Evolutionary conservation across 1,140 invertebrate genomes (phyloP).

Genomic region (honey bee (Apis mellifera)): DNA sequence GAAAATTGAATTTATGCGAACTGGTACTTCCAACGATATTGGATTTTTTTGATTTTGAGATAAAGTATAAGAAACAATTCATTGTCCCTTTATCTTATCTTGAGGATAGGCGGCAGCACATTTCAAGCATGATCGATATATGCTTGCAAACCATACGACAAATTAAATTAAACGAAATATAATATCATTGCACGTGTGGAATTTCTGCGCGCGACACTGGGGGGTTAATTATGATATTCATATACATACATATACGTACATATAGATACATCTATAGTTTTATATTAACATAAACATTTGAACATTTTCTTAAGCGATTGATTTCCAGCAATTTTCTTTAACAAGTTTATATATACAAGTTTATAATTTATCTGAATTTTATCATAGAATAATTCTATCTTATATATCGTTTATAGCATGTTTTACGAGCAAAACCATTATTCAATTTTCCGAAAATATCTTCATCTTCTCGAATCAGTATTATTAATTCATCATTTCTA

Average conservation of each 20-base stretch:
- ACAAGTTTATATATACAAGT: background rate
- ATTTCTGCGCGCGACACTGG: conserved; percentile 29
- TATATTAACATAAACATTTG: background rate
- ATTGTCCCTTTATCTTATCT: conserved; percentile 18
- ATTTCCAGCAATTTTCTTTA: background rate
- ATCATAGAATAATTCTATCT: background rate
- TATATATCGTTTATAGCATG: background rate
- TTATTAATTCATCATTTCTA: background rate
- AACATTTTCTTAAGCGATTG: background rate
- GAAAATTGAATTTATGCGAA: conserved; percentile 27
- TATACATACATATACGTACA: background rate
- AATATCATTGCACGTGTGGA: conserved; percentile 2
- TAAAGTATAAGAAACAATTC: conserved; percentile 17
- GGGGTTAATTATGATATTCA: background rate
- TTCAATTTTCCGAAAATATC: background rate
- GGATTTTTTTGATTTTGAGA: background rate
- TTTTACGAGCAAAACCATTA: background rate
- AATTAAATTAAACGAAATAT: conserved; percentile 18
- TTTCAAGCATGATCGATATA: conserved; percentile 22
- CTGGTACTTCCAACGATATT: conserved; percentile 43
- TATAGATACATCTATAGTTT: background rate
- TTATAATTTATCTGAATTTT: background rate
- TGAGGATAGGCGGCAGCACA: conserved; percentile 26
- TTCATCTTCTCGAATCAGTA: background rate
- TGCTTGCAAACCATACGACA: conserved; percentile 21